Base-by-base conservation (phyloP, 2,888 invertebrate species). In the Xylota segnis region DNA sequence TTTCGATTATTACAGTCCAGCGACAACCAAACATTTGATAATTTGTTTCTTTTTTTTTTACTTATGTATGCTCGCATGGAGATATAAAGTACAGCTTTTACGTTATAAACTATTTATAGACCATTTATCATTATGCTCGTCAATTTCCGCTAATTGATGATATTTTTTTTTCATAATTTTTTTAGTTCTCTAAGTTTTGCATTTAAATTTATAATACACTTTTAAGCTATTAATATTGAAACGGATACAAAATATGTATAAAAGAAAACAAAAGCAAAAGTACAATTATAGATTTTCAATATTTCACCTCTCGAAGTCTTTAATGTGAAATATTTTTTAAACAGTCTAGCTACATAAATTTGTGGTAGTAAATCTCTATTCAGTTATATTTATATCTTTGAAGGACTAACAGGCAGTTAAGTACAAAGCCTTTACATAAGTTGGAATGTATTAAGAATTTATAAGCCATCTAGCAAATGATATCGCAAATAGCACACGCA, bases 1-100 rank as follows among this genome's bases (percentile, higher is more conserved):
- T 59, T 50, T 68, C 12, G 34, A 50, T 37, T 65, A 58, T 54
- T 52, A 66, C 61, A 61, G 34, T 68, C n/a, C 37, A 23, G 47
- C 40, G 43, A 37, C 7, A 52, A 65, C 29, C n/a, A 54, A 40
- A 37, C 34, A 23, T 66, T 23, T n/a, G 10, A 27, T 5, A 32
- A 10, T 7, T 23, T 56, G 3, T 56, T 32, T 32, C 4, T n/a
- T 16, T 32, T 56, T 9, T 5, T 7, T n/a, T 23, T 47, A 47
- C 3, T 4, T 47, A 18, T 23, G 5, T 54, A 54, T 32, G 32
- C n/a, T 34, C 56, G 9, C 56, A 34, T 34, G 18, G 34, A 34
- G 16, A 32, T n/a, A 9, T 32, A 7, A 9, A 54, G 3, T 29
- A 5, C 14, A 32, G n/a, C 50, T 50, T 43, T 18, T 50, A 45